Conservation (phyloP, 1,140 invertebrate species). For the Sminthurides bifidus region DNA sequence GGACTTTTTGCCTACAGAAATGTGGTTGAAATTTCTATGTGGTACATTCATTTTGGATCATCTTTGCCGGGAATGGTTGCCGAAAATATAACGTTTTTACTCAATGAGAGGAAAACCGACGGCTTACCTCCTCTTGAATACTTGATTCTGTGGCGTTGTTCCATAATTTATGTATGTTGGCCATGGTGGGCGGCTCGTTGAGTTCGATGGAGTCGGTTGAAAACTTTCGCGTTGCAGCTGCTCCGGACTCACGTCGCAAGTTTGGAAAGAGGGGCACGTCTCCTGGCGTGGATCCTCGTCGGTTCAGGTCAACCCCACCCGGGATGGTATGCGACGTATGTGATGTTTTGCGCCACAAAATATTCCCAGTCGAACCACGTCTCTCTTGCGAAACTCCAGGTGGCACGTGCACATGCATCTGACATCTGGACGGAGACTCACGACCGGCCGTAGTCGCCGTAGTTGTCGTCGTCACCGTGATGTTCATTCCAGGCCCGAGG, state of each 20-base stretch:
- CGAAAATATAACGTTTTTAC: neutral
- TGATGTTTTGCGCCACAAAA: constrained; percentile 23
- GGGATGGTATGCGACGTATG: constrained; percentile 10
- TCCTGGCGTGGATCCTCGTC: constrained; percentile 30
- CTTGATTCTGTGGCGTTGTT: constrained; percentile 12
- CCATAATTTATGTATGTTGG: constrained; percentile 12
- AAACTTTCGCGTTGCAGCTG: constrained; percentile 21
- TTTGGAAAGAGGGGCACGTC: constrained; percentile 21
- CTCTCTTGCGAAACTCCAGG: constrained; percentile 17
- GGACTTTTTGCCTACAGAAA: no score
- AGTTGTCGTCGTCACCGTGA: constrained; percentile 7
- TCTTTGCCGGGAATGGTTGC: neutral
- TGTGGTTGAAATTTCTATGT: no score
- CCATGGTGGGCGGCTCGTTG: constrained; percentile 8
- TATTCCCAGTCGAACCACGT: constrained; percentile 29
- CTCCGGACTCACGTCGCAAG: constrained; percentile 14
- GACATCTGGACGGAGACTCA: constrained; percentile 13
- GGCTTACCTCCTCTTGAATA: constrained; percentile 31
- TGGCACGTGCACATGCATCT: constrained; percentile 13
- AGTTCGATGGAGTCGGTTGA: constrained; percentile 33
- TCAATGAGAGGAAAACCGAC: neutral
- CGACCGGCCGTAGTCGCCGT: constrained; percentile 1
- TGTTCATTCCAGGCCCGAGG: constrained; percentile 14
- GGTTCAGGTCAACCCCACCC: neutral
- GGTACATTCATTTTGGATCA: no score